Evolutionary conservation across 2,113 vertebrate species (phyloP), one percentile per base, ranked within the genome.

Genomic region (Erinaceus europaeus): DNA sequence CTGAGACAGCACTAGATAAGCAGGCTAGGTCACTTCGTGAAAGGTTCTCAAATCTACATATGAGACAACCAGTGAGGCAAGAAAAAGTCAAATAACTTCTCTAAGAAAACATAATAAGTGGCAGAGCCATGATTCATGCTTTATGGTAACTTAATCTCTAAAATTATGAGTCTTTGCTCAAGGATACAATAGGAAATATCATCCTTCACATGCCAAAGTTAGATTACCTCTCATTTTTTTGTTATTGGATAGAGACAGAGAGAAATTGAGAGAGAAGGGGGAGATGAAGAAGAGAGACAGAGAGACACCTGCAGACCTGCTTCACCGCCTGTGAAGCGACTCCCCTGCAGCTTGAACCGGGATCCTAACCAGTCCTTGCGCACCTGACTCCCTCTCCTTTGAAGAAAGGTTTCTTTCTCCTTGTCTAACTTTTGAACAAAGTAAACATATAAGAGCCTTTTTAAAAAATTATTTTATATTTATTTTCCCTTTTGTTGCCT

Each of bases 41-140:
- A 89, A 87, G n/a, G 17, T 25, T 68, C 74, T 84, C 71, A 59
- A 81, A 92, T 84, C 48, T 62, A 91, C 20, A 94, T 20, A 74
- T 75, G 34, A 92, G 23, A n/a, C n/a, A 87, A 87, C 77, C n/a
- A n/a, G n/a, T 36, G 14, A 88, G 48, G 29, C 27, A 68, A 29
- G 9, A 21, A 80, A 38, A 72, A 6, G 4, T 32, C 77, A 69
- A 69, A 65, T 52, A 88, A 82, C 13, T 57, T 73, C 36, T 57
- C 48, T n/a, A 71, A 32, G 9, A 21, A 50, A 50, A 50, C 50
- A 17, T 52, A 52, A 20, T 72, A 91, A 76, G 59, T 61, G 32
- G 27, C 17, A 68, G 15, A 71, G 48, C 21, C 32, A 68, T 55
- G 11, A 62, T 53, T 78, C 52, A 61, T 25, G 61, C 12, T 84